phyloP scores from a whole-genome alignment of 2,113 vertebrate species.

The Gallinago media region DNA sequence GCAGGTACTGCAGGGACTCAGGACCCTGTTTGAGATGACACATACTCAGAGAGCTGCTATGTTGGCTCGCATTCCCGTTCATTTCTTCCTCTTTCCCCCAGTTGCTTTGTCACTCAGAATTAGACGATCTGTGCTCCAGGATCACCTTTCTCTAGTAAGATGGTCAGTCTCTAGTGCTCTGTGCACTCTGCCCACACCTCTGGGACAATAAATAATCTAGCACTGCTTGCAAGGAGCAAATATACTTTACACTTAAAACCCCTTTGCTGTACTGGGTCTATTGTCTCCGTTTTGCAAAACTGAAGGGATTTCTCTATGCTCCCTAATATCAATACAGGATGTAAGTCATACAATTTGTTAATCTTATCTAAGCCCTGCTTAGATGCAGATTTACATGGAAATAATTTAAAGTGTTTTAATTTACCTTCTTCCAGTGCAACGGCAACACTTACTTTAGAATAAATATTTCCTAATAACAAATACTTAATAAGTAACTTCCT shows the following conservation, averaged over 20 bases:
- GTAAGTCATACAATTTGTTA: not conserved
- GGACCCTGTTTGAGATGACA: not conserved
- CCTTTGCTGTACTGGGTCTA: not conserved
- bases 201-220: not conserved
- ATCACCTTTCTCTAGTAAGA: not conserved
- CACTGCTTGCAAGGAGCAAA: not conserved
- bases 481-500: not conserved
- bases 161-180: not conserved
- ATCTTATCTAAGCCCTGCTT: not conserved
- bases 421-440: not conserved
- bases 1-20: not conserved
- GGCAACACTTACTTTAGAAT: not conserved
- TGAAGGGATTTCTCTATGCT: not conserved
- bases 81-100: not conserved
- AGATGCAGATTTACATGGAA: not conserved
- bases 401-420: not conserved
- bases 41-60: not conserved
- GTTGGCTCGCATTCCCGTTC: fast-evolving
- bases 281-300: not conserved
- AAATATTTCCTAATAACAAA: not conserved
- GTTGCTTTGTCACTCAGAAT: not conserved
- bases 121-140: not conserved
- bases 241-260: not conserved
- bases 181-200: not conserved
- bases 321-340: not conserved